Evolutionary conservation across 2,888 invertebrate genomes (phyloP).

Genomic region (Campaea margaritaria): DNA sequence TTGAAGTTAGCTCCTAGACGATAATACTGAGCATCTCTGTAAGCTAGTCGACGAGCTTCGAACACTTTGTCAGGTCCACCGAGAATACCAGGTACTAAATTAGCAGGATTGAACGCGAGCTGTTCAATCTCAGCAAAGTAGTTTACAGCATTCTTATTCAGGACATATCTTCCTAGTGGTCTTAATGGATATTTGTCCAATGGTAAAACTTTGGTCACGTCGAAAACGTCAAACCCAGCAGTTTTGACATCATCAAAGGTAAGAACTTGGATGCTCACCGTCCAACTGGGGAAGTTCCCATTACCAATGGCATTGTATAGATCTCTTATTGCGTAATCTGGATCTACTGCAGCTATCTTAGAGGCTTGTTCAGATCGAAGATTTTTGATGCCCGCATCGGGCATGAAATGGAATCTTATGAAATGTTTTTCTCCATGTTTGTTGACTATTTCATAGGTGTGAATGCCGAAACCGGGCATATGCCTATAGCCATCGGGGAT

Average conservation of each 20-base stretch:
- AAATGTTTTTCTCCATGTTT: constrained; percentile 87
- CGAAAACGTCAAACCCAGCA: constrained; percentile 94
- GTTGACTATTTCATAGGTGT: constrained; percentile 95
- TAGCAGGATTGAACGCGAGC: constrained; percentile 93
- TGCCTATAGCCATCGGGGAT: constrained; percentile 94
- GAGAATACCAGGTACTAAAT: constrained; percentile 95
- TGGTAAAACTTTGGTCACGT: constrained; percentile 95
- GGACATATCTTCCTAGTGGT: constrained; percentile 91
- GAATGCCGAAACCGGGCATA: constrained; percentile 97
- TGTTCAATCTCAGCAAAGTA: constrained; percentile 97
- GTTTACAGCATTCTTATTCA: constrained; percentile 94
- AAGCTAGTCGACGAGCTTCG: constrained; percentile 92
- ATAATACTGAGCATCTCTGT: constrained; percentile 93
- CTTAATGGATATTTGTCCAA: constrained; percentile 91
- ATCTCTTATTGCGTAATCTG: constrained; percentile 94
- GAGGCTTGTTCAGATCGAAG: constrained; percentile 87
- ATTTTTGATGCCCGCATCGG: constrained; percentile 94
- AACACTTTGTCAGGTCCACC: constrained; percentile 96
- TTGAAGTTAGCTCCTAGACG: constrained; percentile 95
- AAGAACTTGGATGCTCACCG: constrained; percentile 92
- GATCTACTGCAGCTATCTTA: constrained; percentile 89
- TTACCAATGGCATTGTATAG: constrained; percentile 93
- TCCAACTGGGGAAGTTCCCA: constrained; percentile 90
- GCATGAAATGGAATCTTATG: constrained; percentile 95
- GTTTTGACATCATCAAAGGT: constrained; percentile 91